Evolutionary conservation across 2,113 vertebrate species (phyloP).

Genomic region (Mesitornis unicolor): DNA sequence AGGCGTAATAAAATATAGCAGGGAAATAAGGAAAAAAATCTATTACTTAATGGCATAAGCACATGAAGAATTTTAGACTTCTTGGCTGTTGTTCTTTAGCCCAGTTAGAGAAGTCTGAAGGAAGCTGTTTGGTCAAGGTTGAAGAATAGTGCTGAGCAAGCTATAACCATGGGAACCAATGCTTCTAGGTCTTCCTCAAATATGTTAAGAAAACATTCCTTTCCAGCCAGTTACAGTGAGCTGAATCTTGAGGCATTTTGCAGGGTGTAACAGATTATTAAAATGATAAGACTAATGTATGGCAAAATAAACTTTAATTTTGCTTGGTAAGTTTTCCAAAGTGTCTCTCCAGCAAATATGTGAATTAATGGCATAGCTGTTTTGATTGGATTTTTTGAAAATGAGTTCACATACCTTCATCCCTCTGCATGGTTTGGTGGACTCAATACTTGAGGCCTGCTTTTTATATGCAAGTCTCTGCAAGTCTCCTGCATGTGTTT

Average conservation of each 20-base stretch:
- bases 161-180: background rate
- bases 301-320: background rate
- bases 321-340: background rate
- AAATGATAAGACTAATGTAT: background rate
- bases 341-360: background rate
- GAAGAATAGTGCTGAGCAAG: background rate
- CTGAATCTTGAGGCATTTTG: background rate
- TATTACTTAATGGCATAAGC: background rate
- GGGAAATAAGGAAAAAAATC: background rate
- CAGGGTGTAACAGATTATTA: background rate
- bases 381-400: background rate
- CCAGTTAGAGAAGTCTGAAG: background rate
- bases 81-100: background rate
- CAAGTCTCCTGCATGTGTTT: background rate
- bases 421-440: background rate
- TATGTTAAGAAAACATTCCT: slow-evolving; percentile 28
- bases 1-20: background rate
- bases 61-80: background rate
- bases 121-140: background rate
- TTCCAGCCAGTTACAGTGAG: background rate
- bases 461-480: background rate
- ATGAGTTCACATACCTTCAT: background rate
- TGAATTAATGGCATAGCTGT: background rate
- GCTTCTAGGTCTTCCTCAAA: background rate
- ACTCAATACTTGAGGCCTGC: background rate